Base-by-base conservation (phyloP, 2,113 vertebrate species). In the Anhinga anhinga region DNA sequence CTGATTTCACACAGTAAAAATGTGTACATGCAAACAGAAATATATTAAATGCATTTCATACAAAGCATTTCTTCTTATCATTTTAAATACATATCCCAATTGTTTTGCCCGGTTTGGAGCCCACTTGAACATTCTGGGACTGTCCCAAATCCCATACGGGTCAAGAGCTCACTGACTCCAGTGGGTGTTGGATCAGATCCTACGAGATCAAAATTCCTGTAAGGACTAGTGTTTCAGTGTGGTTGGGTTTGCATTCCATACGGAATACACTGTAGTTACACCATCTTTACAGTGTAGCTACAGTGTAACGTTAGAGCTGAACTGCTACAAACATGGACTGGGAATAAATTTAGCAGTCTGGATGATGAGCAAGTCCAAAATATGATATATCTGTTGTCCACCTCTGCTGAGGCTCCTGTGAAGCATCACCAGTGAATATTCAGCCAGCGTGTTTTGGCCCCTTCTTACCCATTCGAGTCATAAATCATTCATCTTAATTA, bases 1-100 rank as follows among this genome's bases (percentile, higher is more conserved):
- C 92, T 95, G 95, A 98, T 95, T 96, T 96, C 86, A 97, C 71
- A 52, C 76, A 76, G 69, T 61, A 97, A 97, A 96, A 95, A 97
- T 96, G 89, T 30, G 3, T 78, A 74, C 69, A 93, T 92, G 92
- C 72, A 92, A 95, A 90, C 73, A 88, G 90, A 94, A 97, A 89
- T 86, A 63, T 3, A 80, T 71, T 67, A 81, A 88, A 93, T 79
- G 59, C 69, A 79, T 84, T 88, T 94, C 77, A 88, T 44, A 93
- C 72, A 93, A 80, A 88, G 93, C 5, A 0, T 93, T 95, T 95
- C 42, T 93, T 96, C 58, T 87, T 74, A 70, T 74, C 9, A 72
- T 89, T 93, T 97, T 70, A 95, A 96, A 96, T 94, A 67, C 61
- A 78, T 88, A 82, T 89, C 70, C 52, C 30, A 5, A 53, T 95